These are phyloP conservation scores for Charanyca ferruginea DNA, from an alignment of 2,888 invertebrate species.

Conservation along the genomic window DNA sequence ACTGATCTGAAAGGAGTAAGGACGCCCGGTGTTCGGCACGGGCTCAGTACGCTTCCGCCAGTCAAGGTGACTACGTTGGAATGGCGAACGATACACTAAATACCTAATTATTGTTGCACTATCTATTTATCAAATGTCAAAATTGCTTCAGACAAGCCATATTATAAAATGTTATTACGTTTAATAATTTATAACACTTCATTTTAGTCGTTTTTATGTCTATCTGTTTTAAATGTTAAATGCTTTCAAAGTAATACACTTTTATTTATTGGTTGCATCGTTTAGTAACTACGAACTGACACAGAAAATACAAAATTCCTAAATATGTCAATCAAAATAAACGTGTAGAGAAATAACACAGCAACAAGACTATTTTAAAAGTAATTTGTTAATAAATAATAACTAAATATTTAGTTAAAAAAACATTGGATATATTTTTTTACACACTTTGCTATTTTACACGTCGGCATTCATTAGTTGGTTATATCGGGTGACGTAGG, in stretches of 20 bases:
- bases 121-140: constrained; percentile 57
- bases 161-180: constrained; percentile 39
- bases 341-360: neutral
- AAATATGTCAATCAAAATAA: constrained; percentile 8
- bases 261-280: constrained; percentile 15
- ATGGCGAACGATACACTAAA: constrained; percentile 63
- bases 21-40: constrained; percentile 78
- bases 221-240: constrained; percentile 32
- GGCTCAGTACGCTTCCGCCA: constrained; percentile 81
- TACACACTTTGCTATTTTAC: constrained; percentile 7
- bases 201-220: constrained; percentile 6
- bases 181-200: constrained; percentile 8
- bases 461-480: constrained; percentile 1
- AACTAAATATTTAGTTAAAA: neutral
- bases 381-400: neutral
- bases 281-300: constrained; percentile 1
- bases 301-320: neutral
- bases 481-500: constrained; percentile 30
- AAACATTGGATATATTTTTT: neutral
- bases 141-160: constrained; percentile 53
- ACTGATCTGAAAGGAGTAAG: constrained; percentile 83
- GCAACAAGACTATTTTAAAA: neutral
- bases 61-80: constrained; percentile 81
- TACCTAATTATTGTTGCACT: constrained; percentile 64
- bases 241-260: constrained; percentile 22